A percentile compares a stretch with the other conserved stretches of the same genome.
phyloP scores from a whole-genome alignment of 2,888 invertebrate species.

The Coecobrya sp. region DNA sequence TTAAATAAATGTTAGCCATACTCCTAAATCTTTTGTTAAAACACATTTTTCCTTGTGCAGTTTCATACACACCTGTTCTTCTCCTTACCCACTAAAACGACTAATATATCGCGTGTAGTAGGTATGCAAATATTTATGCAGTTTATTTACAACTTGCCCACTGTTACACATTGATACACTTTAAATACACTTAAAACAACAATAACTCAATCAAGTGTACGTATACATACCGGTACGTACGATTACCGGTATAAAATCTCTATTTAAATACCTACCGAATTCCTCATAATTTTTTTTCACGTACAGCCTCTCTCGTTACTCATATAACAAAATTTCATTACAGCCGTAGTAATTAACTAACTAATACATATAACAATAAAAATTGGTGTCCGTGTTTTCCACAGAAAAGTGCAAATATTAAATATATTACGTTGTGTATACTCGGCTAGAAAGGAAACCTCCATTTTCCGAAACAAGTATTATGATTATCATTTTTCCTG shows the following conservation, averaged over 20 bases:
- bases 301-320: not conserved
- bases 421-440: not conserved
- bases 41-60: not conserved
- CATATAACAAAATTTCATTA: not conserved
- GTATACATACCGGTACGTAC: not conserved
- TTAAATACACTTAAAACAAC: too few species aligned
- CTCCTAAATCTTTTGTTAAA: not conserved
- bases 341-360: not conserved
- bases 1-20: not conserved
- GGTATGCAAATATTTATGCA: not conserved
- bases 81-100: not conserved
- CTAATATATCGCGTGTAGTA: not conserved
- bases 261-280: not conserved
- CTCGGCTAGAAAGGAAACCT: not conserved
- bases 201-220: not conserved
- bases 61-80: not conserved
- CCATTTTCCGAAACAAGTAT: not conserved
- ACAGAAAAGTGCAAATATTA: not conserved
- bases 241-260: not conserved
- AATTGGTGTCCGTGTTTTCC: not conserved
- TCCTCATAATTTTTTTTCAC: not conserved
- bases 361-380: not conserved
- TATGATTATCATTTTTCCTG: not conserved
- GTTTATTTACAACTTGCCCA: not conserved
- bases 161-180: too few species aligned